Conservation (phyloP, 2,113 vertebrate species). For the Pelodiscus sinensis region DNA sequence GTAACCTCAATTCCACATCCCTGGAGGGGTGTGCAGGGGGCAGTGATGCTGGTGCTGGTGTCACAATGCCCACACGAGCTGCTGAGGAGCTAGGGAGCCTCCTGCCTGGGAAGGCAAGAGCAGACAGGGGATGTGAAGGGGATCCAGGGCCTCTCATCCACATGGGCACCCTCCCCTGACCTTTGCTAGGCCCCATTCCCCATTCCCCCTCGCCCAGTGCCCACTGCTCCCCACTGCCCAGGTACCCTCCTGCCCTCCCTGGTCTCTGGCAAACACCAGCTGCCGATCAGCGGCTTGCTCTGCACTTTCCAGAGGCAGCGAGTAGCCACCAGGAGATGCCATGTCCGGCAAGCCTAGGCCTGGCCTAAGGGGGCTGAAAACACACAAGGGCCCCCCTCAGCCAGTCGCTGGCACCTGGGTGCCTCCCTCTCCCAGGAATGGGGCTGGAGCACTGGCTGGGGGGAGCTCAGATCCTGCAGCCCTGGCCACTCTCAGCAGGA, state of each 20-base stretch:
- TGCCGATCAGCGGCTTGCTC: not conserved
- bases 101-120: not conserved
- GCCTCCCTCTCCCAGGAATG: not conserved
- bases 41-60: not conserved
- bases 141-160: not conserved
- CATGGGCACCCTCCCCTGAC: not conserved
- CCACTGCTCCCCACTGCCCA: not conserved
- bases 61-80: not conserved
- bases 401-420: not conserved
- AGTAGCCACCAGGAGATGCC: not conserved
- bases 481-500: not conserved
- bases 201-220: not conserved
- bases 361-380: not conserved
- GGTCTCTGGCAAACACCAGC: not conserved
- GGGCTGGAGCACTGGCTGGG: not conserved
- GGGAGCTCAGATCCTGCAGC: not conserved
- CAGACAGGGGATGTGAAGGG: rapidly evolving
- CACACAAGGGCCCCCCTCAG: not conserved
- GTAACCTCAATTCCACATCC: not conserved
- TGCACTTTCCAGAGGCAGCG: not conserved
- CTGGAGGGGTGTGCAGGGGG: not conserved
- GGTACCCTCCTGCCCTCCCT: not conserved
- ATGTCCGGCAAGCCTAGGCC: not conserved
- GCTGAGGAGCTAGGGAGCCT: not conserved
- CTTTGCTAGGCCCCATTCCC: not conserved